Conservation (phyloP, 2,888 invertebrate species). For the Cheilosia grossa region DNA sequence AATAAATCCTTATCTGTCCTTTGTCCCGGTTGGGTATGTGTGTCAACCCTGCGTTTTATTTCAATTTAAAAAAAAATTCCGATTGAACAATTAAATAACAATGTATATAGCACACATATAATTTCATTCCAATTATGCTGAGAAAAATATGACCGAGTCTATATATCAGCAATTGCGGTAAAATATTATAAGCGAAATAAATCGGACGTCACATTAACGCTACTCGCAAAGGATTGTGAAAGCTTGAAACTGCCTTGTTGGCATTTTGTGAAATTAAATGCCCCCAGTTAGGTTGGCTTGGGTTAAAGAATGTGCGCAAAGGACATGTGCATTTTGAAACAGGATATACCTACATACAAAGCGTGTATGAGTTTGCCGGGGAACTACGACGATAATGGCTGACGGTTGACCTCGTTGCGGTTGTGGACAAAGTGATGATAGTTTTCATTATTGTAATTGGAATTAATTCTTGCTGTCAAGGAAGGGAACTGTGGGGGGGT, state of each 20-base stretch:
- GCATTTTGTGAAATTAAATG: slow-evolving; percentile 38
- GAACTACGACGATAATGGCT: slow-evolving; percentile 23
- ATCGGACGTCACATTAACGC: slow-evolving; percentile 22
- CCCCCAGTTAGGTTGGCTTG: not conserved
- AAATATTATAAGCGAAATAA: slow-evolving; percentile 16
- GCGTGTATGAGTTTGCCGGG: not conserved
- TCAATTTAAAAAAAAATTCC: not conserved
- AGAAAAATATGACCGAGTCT: not conserved
- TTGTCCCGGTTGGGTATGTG: slow-evolving; percentile 3
- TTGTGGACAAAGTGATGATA: slow-evolving; percentile 36
- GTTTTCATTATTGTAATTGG: slow-evolving; percentile 41
- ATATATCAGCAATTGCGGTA: slow-evolving; percentile 24
- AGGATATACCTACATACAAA: not conserved
- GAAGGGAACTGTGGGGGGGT: not conserved
- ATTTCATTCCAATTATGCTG: slow-evolving; percentile 46
- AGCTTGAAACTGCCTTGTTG: slow-evolving; percentile 23
- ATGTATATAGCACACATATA: slow-evolving; percentile 26
- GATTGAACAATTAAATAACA: slow-evolving; percentile 38
- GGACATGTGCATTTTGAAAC: slow-evolving; percentile 15
- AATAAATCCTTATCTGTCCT: slow-evolving; percentile 29
- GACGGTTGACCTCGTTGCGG: slow-evolving; percentile 36
- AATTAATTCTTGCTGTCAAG: slow-evolving; percentile 9
- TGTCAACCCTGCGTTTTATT: slow-evolving; percentile 27
- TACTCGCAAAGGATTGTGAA: slow-evolving; percentile 10
- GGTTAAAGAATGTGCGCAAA: not conserved